phyloP scores from a whole-genome alignment of 64 coral and sea anemone species.

The Montipora sp. region DNA sequence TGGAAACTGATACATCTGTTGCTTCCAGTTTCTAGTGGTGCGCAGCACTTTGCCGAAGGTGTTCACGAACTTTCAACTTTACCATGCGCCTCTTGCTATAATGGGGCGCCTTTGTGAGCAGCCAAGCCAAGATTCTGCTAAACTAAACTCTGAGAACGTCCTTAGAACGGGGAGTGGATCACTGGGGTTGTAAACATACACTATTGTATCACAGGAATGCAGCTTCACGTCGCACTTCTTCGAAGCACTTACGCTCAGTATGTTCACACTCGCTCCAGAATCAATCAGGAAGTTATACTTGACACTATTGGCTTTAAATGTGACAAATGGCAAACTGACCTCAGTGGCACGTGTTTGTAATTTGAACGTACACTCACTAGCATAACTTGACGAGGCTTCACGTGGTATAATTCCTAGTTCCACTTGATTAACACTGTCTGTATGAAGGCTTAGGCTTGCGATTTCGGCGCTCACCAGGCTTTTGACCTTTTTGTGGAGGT shows the following conservation, averaged over 20 bases:
- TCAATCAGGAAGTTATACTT: slow-evolving; percentile 46
- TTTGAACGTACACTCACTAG: slow-evolving; percentile 37
- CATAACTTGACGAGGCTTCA: background rate
- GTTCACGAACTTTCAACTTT: too few species aligned
- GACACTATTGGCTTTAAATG: slow-evolving; percentile 44
- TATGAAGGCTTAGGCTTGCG: background rate
- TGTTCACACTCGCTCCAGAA: slow-evolving; percentile 58
- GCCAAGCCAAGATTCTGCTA: too few species aligned
- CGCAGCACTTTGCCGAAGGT: too few species aligned
- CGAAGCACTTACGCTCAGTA: background rate
- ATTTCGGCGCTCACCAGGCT: background rate
- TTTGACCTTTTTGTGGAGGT: background rate
- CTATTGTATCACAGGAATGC: slow-evolving; percentile 33
- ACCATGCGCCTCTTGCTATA: too few species aligned
- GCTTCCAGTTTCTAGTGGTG: too few species aligned
- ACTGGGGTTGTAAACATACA: slow-evolving; percentile 40
- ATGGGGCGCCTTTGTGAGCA: too few species aligned
- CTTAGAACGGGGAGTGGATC: slow-evolving; percentile 10
- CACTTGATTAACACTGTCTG: background rate
- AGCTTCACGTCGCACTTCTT: background rate
- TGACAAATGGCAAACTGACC: slow-evolving; percentile 14
- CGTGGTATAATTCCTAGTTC: background rate
- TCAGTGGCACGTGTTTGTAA: background rate
- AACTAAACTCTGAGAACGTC: background rate
- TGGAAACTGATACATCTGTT: too few species aligned